These are phyloP conservation scores for Cavia porcellus DNA, from an alignment of 2,113 vertebrate genomes.

Conservation along the genomic window DNA sequence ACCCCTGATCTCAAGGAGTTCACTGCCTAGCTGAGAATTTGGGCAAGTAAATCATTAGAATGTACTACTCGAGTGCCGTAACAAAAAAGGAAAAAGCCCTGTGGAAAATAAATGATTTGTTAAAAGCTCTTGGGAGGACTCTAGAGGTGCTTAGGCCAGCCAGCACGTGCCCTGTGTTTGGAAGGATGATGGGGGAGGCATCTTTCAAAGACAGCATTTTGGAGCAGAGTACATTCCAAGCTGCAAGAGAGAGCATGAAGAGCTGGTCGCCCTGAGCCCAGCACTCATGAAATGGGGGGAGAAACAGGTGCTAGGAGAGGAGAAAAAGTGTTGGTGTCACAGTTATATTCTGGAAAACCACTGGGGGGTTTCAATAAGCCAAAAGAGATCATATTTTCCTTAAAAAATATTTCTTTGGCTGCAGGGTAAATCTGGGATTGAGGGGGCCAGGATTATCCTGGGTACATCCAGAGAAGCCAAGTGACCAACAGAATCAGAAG, in stretches of 20 bases:
- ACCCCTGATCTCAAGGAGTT: not conserved
- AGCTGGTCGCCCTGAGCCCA: not conserved
- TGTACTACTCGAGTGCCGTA: not conserved
- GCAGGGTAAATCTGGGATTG: not conserved
- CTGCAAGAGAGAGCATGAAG: not conserved
- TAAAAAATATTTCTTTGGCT: not conserved
- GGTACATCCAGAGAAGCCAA: not conserved
- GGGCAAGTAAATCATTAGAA: not conserved
- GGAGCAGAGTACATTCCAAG: not conserved
- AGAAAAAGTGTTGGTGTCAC: too few relatives aligned
- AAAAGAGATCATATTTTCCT: not conserved
- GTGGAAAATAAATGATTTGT: not conserved
- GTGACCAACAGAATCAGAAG: too few relatives aligned
- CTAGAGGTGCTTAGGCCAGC: not conserved
- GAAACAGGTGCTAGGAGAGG: not conserved
- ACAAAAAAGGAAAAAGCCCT: not conserved
- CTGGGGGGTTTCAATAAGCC: not conserved
- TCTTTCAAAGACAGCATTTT: too few relatives aligned
- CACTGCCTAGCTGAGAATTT: not conserved
- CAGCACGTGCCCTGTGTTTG: not conserved
- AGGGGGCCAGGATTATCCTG: not conserved
- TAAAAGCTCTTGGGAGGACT: not conserved
- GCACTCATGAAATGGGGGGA: not conserved
- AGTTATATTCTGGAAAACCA: not conserved
- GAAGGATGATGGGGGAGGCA: not conserved